Base-by-base conservation (phyloP, 2,113 vertebrate species). In the Corydoras sp. region DNA sequence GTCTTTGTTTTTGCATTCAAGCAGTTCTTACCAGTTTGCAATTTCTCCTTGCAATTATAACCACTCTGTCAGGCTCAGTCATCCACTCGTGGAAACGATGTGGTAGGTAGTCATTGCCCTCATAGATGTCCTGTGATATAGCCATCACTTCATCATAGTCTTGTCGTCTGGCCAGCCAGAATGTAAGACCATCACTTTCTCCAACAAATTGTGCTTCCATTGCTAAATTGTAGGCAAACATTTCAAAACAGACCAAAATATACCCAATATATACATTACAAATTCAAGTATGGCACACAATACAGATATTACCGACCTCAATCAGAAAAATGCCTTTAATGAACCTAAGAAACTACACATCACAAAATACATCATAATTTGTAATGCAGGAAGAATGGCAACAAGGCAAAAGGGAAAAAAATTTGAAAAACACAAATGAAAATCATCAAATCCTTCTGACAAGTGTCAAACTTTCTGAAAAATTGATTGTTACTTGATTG, bases 71-170 rank as follows among this genome's bases (percentile, higher is more conserved):
- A 13, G 30, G 76, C 58, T 84, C 79, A 18, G 30, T 77, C 73
- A 85, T 73, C 81, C 81, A 85, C 14, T 5, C 32, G 24, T 78
- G 76, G 56, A 81, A 85, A 10, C 72, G 81, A 60, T 77, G 72
- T 18, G 81, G 83, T 54, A 85, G 76, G 61, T 82, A 85, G 67
- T 84, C 83, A 53, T 73, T 77, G 32, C 83, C 83, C 2, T 9
- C 2, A 9, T 80, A 82, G 58, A 83, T 78, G 67, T 65, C 56
- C 5, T 79, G 49, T 48, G 80, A 85, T 43, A 85, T 83, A 65
- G 69, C 69, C 80, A 84, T 83, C 35, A 83, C 74, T 7, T 83
- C 81, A 51, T 79, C 72, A 49, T 83, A 85, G 74, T 83, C 81
- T 56, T 79, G 67, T n/a, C 62, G 65, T 48, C 56, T 65, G 14